Evolutionary conservation across 1,140 invertebrate species (phyloP).

Genomic region (Drosophila orena): DNA sequence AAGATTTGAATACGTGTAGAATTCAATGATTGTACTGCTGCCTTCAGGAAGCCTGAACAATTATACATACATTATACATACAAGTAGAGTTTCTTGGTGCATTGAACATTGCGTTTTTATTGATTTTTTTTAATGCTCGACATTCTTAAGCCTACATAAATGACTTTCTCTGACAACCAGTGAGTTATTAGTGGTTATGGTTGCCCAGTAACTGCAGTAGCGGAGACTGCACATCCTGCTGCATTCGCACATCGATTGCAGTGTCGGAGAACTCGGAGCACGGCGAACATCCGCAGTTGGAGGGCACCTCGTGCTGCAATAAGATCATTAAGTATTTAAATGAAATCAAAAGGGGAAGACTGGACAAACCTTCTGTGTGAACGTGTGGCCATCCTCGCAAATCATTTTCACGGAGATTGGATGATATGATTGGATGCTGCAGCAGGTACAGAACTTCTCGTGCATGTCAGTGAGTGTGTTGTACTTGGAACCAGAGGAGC

Average conservation of each 20-base stretch:
- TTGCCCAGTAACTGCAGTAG: constrained; percentile 49
- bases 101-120: too few species aligned
- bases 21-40: too few species aligned
- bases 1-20: too few species aligned
- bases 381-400: constrained; percentile 72
- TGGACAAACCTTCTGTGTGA: constrained; percentile 53
- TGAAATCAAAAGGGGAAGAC: not conserved
- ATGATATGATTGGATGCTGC: constrained; percentile 70
- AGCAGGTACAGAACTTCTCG: constrained; percentile 81
- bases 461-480: constrained; percentile 83
- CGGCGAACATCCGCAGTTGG: constrained; percentile 64
- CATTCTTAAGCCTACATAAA: constrained; percentile 9
- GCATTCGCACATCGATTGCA: constrained; percentile 59
- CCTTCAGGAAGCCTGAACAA: too few species aligned
- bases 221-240: constrained; percentile 37
- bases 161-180: not conserved
- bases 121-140: constrained; percentile 8
- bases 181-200: not conserved
- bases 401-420: constrained; percentile 72
- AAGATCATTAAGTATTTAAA: not conserved
- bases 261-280: constrained; percentile 55
- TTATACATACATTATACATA: too few species aligned
- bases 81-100: not conserved
- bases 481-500: constrained; percentile 88
- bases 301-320: constrained; percentile 70